Evolutionary conservation across 92 coral and sea anemone genomes (phyloP).

Genomic region (Zoanthus gigantus): DNA sequence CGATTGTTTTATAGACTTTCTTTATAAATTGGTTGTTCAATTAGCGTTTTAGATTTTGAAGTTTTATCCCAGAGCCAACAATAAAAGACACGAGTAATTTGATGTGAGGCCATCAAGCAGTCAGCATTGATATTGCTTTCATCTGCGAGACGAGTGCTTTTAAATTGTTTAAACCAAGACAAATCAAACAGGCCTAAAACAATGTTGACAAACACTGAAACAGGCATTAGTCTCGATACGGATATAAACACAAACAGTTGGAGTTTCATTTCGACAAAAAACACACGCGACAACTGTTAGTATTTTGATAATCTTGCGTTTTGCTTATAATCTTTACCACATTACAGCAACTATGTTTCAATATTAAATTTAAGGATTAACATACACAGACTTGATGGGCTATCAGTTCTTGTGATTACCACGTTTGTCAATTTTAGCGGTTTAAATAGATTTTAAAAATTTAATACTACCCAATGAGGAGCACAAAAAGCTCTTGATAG

Average conservation of each 20-base stretch:
- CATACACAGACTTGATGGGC: neutral
- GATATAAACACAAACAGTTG: slow-evolving; percentile 8
- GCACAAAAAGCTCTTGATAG: slow-evolving; percentile 37
- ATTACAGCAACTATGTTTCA: neutral
- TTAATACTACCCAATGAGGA: neutral
- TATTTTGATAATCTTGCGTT: neutral
- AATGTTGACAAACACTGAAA: neutral
- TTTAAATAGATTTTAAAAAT: neutral
- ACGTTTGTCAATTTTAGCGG: neutral
- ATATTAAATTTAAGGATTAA: neutral
- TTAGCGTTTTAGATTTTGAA: neutral
- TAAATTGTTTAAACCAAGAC: neutral
- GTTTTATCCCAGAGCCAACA: neutral
- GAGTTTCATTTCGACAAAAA: neutral
- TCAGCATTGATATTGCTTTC: slow-evolving; percentile 2
- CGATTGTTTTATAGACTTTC: neutral
- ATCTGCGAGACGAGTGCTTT: slow-evolving; percentile 11
- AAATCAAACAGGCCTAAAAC: neutral
- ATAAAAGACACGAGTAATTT: neutral
- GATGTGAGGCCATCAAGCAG: neutral
- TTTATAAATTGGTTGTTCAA: neutral
- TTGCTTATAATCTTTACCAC: neutral
- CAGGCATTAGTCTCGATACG: neutral
- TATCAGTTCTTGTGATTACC: neutral
- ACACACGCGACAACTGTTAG: slow-evolving; percentile 14